phyloP scores from a whole-genome alignment of 2,888 invertebrate genomes.

The Octonoba sinensis region DNA sequence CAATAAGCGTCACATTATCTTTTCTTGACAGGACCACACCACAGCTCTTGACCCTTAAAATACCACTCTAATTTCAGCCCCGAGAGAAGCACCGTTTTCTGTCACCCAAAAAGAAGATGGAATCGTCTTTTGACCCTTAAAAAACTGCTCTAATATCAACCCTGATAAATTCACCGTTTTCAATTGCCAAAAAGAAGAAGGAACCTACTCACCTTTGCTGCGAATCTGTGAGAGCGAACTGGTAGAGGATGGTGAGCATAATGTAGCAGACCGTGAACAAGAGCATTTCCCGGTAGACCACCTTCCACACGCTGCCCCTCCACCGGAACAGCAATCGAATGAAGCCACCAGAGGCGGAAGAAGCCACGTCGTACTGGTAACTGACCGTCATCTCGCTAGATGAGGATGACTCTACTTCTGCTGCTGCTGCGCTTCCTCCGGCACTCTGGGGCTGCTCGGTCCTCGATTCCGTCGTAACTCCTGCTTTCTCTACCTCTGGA shows the following conservation, averaged over 20 bases:
- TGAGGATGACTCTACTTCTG: slow-evolving; percentile 37
- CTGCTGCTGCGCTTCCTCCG: slow-evolving; percentile 32
- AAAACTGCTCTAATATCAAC: too few relatives aligned
- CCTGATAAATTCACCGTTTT: too few relatives aligned
- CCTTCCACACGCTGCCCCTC: slow-evolving; percentile 76
- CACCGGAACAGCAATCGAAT: slow-evolving; percentile 76
- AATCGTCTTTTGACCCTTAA: too few relatives aligned
- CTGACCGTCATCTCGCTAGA: slow-evolving; percentile 74
- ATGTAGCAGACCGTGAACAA: slow-evolving; percentile 73
- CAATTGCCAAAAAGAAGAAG: too few relatives aligned
- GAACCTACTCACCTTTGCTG: slow-evolving; percentile 73
- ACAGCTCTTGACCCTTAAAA: too few relatives aligned
- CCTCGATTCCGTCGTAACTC: slow-evolving; percentile 50
- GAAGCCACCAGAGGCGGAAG: slow-evolving; percentile 76
- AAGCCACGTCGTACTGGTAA: slow-evolving; percentile 76
- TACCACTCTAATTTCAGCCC: too few relatives aligned
- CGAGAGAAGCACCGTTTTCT: too few relatives aligned
- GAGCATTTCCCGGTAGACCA: slow-evolving; percentile 75
- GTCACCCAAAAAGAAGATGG: too few relatives aligned
- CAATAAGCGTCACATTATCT: too few relatives aligned
- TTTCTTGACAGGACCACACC: too few relatives aligned
- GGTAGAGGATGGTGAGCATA: slow-evolving; percentile 74
- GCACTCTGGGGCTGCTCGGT: slow-evolving; percentile 44
- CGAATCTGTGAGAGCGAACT: slow-evolving; percentile 72
- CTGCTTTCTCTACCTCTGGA: slow-evolving; percentile 1